Evolutionary conservation across 2,113 vertebrate genomes (phyloP).

Genomic region (Engraulis encrasicolus): DNA sequence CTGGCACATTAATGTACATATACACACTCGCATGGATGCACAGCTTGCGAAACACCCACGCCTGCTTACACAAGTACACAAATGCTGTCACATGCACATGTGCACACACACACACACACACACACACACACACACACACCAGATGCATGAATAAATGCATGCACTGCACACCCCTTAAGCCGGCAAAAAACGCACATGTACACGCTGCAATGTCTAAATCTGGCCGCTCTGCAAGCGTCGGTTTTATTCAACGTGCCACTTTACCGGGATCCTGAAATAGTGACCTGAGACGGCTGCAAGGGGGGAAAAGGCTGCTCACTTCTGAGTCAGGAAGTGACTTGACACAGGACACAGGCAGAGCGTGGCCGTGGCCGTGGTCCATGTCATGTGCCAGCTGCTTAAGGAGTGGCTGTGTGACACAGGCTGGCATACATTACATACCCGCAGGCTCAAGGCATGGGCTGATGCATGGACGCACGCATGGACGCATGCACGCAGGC

Average conservation of each 20-base stretch:
- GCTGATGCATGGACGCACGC: neutral
- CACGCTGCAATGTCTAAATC: neutral
- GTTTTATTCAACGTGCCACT: neutral
- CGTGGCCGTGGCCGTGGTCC: too few relatives aligned
- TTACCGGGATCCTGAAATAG: neutral
- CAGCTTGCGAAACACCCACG: too few relatives aligned
- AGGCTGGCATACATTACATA: too few relatives aligned
- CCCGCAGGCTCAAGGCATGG: too few relatives aligned
- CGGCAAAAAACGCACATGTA: neutral
- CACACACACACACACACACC: neutral
- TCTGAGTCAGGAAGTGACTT: neutral
- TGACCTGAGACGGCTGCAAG: slow-evolving; percentile 14
- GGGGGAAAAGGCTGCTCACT: slow-evolving; percentile 1
- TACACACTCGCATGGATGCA: neutral
- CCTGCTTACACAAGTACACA: too few relatives aligned
- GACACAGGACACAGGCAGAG: neutral
- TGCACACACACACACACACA: neutral
- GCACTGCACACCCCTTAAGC: neutral
- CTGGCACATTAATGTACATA: too few relatives aligned
- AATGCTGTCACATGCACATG: too few relatives aligned
- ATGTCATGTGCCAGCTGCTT: neutral
- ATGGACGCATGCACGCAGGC: too few relatives aligned
- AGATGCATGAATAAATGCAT: neutral
- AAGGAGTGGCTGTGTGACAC: too few relatives aligned
- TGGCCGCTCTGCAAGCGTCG: neutral